A percentile compares a stretch with the other conserved stretches of the same genome.
Evolutionary conservation across 2,797 vertebrate genomes (phyloP).

Genomic region (Lophura swinhoii): DNA sequence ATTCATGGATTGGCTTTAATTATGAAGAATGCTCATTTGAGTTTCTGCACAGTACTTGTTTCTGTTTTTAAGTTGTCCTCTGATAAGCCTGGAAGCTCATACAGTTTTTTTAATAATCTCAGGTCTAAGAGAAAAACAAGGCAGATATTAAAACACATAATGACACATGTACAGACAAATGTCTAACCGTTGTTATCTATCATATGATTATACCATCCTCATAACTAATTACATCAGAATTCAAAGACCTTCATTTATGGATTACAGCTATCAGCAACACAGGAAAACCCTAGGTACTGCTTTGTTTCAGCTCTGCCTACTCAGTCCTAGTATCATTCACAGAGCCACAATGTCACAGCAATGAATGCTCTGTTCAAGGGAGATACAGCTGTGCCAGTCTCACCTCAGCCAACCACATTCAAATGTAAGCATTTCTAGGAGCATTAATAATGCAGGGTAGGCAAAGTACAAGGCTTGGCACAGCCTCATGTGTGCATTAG

Average conservation of each 20-base stretch:
- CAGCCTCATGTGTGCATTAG: constrained; percentile 24
- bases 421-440: constrained; percentile 37
- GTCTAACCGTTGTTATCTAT: no score
- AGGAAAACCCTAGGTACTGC: not conserved
- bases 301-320: constrained; percentile 67
- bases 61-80: not conserved
- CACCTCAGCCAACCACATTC: constrained; percentile 36
- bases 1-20: not conserved
- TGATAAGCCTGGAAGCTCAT: not conserved
- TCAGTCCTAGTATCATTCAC: constrained; percentile 3
- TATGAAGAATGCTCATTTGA: not conserved
- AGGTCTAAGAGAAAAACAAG: not conserved
- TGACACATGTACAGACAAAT: no score
- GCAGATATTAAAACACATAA: not conserved
- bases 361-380: not conserved
- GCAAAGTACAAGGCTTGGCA: constrained; percentile 52
- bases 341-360: constrained; percentile 41
- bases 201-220: not conserved
- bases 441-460: constrained; percentile 66
- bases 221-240: constrained; percentile 10
- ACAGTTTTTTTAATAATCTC: not conserved
- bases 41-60: not conserved
- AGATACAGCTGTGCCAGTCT: constrained; percentile 16
- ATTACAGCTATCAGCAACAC: not conserved
- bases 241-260: not conserved